Conservation (phyloP, 2,888 invertebrate genomes). For the Nesidiocoris tenuis region DNA sequence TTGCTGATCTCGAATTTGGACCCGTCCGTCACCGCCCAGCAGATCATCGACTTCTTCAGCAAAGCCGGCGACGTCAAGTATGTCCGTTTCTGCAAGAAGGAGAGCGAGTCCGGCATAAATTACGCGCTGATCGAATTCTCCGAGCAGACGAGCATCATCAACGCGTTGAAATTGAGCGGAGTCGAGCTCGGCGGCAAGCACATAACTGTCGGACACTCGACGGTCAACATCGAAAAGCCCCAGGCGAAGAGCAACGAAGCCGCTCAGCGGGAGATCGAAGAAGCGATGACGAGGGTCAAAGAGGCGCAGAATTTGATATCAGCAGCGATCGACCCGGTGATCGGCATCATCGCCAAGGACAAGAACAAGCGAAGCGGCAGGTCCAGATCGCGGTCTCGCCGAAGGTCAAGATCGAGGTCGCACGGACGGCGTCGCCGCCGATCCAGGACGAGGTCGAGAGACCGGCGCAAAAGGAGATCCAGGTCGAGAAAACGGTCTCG, state of each 20-base stretch:
- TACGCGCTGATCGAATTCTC: constrained; percentile 91
- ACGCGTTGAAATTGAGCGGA: constrained; percentile 83
- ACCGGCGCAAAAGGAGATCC: constrained; percentile 54
- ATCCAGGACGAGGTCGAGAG: constrained; percentile 52
- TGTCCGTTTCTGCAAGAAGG: constrained; percentile 83
- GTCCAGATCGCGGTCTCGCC: constrained; percentile 58
- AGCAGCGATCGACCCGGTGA: constrained; percentile 89
- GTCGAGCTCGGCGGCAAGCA: constrained; percentile 70
- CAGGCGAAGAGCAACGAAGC: constrained; percentile 94
- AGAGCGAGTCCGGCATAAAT: constrained; percentile 64
- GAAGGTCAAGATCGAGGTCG: constrained; percentile 52
- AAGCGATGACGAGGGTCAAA: constrained; percentile 94
- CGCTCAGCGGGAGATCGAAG: constrained; percentile 92
- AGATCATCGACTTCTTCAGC: constrained; percentile 84
- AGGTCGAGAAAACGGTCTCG: constrained; percentile 58
- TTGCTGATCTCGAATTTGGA: constrained; percentile 81
- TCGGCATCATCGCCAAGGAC: constrained; percentile 82
- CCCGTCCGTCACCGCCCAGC: constrained; percentile 68
- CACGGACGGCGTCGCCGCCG: constrained; percentile 52
- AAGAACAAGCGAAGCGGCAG: constrained; percentile 66
- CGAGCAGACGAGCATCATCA: constrained; percentile 83
- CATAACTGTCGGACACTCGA: constrained; percentile 80
- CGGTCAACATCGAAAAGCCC: constrained; percentile 86
- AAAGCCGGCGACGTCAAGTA: constrained; percentile 93
- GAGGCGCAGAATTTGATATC: constrained; percentile 94